Evolutionary conservation across 1,140 invertebrate species (phyloP).

Genomic region (Rhopalosiphum padi): DNA sequence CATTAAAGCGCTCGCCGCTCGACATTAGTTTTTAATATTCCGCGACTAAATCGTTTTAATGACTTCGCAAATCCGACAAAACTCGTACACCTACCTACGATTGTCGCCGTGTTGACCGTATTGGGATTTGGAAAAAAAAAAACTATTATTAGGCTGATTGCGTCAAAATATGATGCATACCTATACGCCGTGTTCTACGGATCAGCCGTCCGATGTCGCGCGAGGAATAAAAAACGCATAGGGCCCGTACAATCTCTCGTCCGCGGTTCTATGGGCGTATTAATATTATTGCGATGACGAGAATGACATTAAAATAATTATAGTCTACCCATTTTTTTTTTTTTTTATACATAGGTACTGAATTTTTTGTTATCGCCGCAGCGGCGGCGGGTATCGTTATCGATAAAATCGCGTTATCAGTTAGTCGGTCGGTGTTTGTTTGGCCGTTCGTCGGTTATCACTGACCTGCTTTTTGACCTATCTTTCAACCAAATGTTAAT

Average conservation of each 20-base stretch:
- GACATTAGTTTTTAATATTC: background rate
- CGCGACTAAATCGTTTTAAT: background rate
- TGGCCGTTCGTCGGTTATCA: background rate
- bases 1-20: background rate
- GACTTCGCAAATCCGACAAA: background rate
- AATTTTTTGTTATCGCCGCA: background rate
- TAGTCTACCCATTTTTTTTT: too few relatives aligned
- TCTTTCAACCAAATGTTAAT: background rate
- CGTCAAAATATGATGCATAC: background rate
- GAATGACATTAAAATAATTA: too few relatives aligned
- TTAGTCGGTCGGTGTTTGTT: background rate
- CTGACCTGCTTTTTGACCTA: constrained; percentile 34
- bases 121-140: background rate
- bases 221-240: background rate
- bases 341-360: too few relatives aligned
- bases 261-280: too few relatives aligned
- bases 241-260: too few relatives aligned
- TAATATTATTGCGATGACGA: too few relatives aligned
- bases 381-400: background rate
- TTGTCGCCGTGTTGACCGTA: background rate
- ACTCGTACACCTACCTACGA: background rate
- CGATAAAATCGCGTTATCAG: background rate
- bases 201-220: background rate
- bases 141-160: background rate
- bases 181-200: background rate